These are phyloP conservation scores for Melieria picta DNA, from an alignment of 2,888 invertebrate species.

Conservation along the genomic window DNA sequence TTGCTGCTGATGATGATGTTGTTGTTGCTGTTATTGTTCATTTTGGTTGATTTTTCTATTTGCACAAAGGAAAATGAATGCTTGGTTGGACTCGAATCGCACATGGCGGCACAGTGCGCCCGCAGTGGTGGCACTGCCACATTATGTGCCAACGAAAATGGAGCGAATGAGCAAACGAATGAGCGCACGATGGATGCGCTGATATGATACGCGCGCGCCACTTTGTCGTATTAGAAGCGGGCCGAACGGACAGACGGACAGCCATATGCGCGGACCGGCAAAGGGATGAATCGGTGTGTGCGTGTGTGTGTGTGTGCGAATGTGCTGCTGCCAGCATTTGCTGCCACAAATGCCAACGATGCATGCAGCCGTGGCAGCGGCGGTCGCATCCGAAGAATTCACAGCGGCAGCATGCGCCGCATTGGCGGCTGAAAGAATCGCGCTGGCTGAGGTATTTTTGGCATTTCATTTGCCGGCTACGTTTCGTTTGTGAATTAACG, in stretches of 20 bases:
- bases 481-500: conserved; percentile 52
- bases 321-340: conserved; percentile 3
- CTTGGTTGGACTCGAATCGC: conserved; percentile 40
- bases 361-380: background rate
- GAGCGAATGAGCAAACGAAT: conserved; percentile 18
- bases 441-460: conserved; percentile 18
- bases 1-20: conserved; percentile 6
- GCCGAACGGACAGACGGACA: too few species aligned
- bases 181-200: conserved; percentile 6
- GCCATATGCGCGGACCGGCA: too few species aligned
- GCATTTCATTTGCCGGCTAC: conserved; percentile 55
- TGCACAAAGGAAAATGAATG: conserved; percentile 44
- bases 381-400: conserved; percentile 7
- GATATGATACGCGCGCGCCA: conserved; percentile 25
- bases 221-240: background rate
- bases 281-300: background rate
- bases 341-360: background rate
- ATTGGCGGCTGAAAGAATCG: background rate
- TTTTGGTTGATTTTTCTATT: conserved; percentile 40
- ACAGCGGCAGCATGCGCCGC: conserved; percentile 14
- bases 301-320: too few species aligned
- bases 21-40: conserved; percentile 23
- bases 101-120: conserved; percentile 21
- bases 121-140: too few species aligned
- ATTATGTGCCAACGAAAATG: background rate